These are phyloP conservation scores for Thinocorus orbignyianus DNA, from an alignment of 2,113 vertebrate genomes.

Conservation along the genomic window DNA sequence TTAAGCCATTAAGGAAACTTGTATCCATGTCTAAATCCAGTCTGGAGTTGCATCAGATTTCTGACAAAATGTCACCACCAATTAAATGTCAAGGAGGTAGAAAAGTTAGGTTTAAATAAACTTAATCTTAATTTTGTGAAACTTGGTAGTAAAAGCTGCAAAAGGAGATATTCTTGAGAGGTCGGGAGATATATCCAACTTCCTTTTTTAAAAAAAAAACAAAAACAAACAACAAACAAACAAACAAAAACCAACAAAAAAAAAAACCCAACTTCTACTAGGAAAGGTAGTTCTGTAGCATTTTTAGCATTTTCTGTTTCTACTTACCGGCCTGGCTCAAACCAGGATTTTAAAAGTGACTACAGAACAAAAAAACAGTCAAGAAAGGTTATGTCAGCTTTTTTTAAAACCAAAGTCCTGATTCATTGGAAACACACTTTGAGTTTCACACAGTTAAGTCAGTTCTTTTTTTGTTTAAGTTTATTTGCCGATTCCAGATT, in stretches of 20 bases:
- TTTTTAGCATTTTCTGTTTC: conserved; percentile 4
- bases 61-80: background rate
- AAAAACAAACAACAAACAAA: too few species aligned
- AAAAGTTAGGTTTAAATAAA: background rate
- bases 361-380: background rate
- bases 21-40: background rate
- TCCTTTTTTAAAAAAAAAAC: too few species aligned
- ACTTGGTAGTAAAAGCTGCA: background rate
- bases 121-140: background rate
- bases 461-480: background rate
- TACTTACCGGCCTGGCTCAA: background rate
- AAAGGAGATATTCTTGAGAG: background rate
- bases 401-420: background rate
- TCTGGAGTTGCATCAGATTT: background rate
- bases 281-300: background rate
- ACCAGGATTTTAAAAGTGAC: background rate
- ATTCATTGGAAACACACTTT: background rate
- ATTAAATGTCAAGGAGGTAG: background rate
- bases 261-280: background rate
- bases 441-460: background rate
- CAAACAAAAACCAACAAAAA: too few species aligned
- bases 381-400: background rate
- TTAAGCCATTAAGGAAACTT: background rate
- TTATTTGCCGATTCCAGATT: background rate
- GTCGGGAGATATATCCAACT: background rate